Evolutionary conservation across 2,888 invertebrate genomes (phyloP), one percentile per base, ranked within the genome.

Genomic region (Macrophya annulata): DNA sequence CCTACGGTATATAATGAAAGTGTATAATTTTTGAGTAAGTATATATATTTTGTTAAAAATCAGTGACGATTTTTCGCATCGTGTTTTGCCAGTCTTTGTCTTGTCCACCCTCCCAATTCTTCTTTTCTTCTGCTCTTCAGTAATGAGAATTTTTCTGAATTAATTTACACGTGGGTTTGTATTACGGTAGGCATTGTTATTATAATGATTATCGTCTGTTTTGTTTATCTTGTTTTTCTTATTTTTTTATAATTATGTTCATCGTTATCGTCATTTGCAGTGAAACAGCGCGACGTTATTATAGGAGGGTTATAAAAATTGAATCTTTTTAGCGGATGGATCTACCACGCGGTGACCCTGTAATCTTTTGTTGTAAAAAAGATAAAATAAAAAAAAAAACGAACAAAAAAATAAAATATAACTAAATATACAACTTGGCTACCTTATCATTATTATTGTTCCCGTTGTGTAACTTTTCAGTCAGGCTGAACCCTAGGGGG

Each of bases 211-310:
- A 77, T 55, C 77, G 31, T 55, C 77, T 12, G 55, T 77, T 55
- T 37, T 55, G 77, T 55, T 77, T 74, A 12, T 45, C 45, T 45
- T 45, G 43, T 21, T 74, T 74, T 74, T 55, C 37, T 37, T 55
- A 31, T 51, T 77, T 77, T 77, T 77, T 51, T 37, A 55, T 55
- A 77, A 55, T 77, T 77, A 55, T 55, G 17, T 77, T 77, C 77
- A 55, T 55, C 77, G 77, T 77, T 77, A 77, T 77, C 77, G 48
- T 77, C 17, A 55, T 31, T 25, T 37, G 21, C 21, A 45, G 45
- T 21, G 12, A 21, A 12, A 31, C 12, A 15, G 15, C 25, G n/a
- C 25, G 17, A 77, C 77, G 31, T 17, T 31, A 25, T 8, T 43
- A 31, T 55, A 10, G 25, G 55, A 37, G 55, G 55, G 51, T 37